phyloP scores from a whole-genome alignment of 1,140 invertebrate species.

The Panagrolaimus sp. region DNA sequence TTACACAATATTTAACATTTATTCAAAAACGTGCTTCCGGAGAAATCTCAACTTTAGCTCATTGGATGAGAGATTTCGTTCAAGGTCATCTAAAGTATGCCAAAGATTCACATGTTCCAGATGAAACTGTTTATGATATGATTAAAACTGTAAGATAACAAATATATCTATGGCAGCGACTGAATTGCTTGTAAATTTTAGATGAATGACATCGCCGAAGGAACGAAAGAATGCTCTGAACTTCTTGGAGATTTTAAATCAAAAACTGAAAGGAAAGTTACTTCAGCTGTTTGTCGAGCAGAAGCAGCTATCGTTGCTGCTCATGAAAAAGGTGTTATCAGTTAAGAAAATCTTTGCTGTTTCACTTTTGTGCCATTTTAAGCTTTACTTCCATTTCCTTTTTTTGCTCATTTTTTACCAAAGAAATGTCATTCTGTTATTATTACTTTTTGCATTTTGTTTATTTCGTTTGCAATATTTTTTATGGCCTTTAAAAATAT shows the following conservation, averaged over 20 bases:
- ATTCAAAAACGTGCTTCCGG: slow-evolving; percentile 60
- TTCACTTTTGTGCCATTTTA: too few relatives aligned
- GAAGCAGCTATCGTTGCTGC: slow-evolving; percentile 16
- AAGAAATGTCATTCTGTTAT: too few relatives aligned
- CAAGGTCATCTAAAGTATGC: slow-evolving; percentile 77
- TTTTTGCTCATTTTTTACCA: too few relatives aligned
- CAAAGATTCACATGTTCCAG: slow-evolving; percentile 78
- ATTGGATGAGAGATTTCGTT: slow-evolving; percentile 85
- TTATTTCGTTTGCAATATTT: too few relatives aligned
- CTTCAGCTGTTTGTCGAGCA: slow-evolving; percentile 31
- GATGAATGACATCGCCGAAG: slow-evolving; percentile 38
- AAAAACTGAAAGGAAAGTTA: slow-evolving; percentile 36
- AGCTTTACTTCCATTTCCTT: too few relatives aligned
- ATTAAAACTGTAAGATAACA: slow-evolving; percentile 59
- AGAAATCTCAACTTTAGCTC: slow-evolving; percentile 70
- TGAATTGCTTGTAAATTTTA: slow-evolving; percentile 21
- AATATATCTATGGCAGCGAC: not conserved
- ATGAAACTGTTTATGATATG: slow-evolving; percentile 85
- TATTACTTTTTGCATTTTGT: too few relatives aligned
- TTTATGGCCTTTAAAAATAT: too few relatives aligned
- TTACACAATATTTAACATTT: slow-evolving; percentile 87
- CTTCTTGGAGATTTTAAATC: slow-evolving; percentile 35
- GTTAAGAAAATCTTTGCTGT: too few relatives aligned
- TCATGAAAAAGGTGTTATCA: too few relatives aligned
- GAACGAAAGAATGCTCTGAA: slow-evolving; percentile 30